Percentiles rank a stretch among this genome's conserved stretches.
phyloP scores from a whole-genome alignment of 2,113 vertebrate species.

The Syrrhaptes paradoxus region DNA sequence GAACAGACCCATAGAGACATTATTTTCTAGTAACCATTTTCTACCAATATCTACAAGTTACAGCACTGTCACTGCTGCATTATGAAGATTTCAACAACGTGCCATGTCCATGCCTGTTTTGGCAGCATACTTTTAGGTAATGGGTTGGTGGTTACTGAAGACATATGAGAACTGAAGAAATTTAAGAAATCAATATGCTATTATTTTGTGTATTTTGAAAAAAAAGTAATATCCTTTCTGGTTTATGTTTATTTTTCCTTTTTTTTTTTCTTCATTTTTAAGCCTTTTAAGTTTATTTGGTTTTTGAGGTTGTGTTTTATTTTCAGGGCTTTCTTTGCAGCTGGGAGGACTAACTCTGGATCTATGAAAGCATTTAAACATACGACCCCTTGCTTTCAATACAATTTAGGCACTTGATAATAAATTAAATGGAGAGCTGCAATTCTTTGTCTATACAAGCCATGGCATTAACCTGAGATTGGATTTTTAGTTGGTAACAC shows the following conservation, averaged over 20 bases:
- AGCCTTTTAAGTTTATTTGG: neutral
- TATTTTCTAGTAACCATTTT: neutral
- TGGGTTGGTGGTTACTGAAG: neutral
- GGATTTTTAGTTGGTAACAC: neutral
- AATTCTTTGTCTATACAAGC: neutral
- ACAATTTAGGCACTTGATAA: neutral
- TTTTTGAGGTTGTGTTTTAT: neutral
- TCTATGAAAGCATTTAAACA: neutral
- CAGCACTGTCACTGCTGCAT: neutral
- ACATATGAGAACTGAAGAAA: neutral
- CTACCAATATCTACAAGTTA: neutral
- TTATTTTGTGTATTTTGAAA: neutral
- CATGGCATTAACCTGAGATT: neutral
- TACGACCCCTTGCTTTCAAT: neutral
- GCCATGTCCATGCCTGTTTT: neutral
- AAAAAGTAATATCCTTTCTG: neutral
- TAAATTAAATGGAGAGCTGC: neutral
- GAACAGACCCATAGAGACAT: accelerated
- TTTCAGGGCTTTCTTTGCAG: neutral
- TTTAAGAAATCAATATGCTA: neutral
- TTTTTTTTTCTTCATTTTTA: neutral
- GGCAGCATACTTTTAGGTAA: neutral
- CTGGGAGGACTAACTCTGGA: neutral
- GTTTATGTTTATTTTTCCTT: neutral
- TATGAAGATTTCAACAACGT: neutral